Evolutionary conservation across 2,888 invertebrate species (phyloP), one percentile per base, ranked within the genome.

Genomic region (Agrotis exclamationis): DNA sequence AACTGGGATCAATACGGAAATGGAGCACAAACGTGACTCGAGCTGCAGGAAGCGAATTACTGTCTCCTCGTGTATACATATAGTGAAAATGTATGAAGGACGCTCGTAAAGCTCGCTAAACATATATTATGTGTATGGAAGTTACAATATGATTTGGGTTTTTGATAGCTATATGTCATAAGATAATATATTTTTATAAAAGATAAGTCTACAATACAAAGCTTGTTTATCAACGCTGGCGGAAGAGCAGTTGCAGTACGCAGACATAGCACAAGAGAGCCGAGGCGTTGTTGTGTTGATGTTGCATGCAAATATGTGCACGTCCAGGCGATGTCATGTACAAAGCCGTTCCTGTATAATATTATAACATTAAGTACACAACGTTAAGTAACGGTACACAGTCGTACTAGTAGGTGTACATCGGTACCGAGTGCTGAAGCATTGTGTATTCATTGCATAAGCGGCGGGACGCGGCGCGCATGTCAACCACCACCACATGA

Each of bases 331-430:
- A 79, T 44, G 39, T 7, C 48, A 63, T 63, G 45, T 3, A 22
- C 54, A 20, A 44, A 47, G 48, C 44, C 14, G 69, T 62, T 45
- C 44, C 45, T 47, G 22, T 54, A 39, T 39, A 13, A 69, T 64
- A 24, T 45, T 60, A 45, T 65, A 58, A 39, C 39, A 39, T 39
- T 39, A 39, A 39, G 39, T 39, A 39, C 11, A 39, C 39, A 39
- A 39, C 9, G 39, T 39, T 39, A 65, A 54, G 62, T 76, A 77
- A 74, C 80, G 80, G 76, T 24, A 33, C 63, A 39, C 53, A 45
- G 64, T 44, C n/a, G 28, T 53, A 47, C 44, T 20, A 20, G 54
- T 2, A 4, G 47, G 60, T 28, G n/a, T 28, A 48, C 60, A n/a
- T 33, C 60, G 51, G 72, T 58, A 45, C 39, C 53, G 51, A 56